These are phyloP conservation scores for Brachionus calyciflorus DNA, from an alignment of 1,140 invertebrate species.

Conservation along the genomic window DNA sequence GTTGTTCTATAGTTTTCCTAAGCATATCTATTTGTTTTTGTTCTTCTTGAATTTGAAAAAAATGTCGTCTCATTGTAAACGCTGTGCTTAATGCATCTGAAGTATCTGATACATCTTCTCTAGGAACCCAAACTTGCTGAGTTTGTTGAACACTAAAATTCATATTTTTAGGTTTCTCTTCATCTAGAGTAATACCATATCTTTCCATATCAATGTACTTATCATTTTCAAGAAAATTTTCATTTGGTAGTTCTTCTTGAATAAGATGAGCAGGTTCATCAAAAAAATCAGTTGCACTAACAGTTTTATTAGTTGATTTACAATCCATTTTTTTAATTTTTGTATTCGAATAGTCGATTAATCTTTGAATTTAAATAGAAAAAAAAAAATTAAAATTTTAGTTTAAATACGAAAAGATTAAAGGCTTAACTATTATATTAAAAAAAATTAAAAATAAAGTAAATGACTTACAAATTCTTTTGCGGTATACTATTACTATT, in stretches of 20 bases:
- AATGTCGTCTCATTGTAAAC: constrained; percentile 85
- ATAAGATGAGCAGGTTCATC: not conserved
- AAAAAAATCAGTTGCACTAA: not conserved
- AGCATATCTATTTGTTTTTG: constrained; percentile 78
- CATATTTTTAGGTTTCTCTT: not conserved
- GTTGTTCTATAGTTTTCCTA: constrained; percentile 64
- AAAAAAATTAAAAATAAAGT: not conserved
- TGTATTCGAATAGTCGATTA: not conserved
- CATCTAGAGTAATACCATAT: not conserved
- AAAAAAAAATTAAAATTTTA: not conserved
- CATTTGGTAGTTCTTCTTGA: not conserved
- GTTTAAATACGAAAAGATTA: not conserved
- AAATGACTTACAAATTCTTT: constrained; percentile 19
- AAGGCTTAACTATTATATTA: too few relatives aligned
- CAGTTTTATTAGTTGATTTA: not conserved
- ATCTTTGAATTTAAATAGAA: not conserved
- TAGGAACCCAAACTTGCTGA: constrained; percentile 28
- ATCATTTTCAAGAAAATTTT: not conserved
- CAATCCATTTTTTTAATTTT: not conserved
- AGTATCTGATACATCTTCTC: not conserved
- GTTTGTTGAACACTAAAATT: not conserved
- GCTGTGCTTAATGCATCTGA: constrained; percentile 66
- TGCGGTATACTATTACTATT: constrained; percentile 5
- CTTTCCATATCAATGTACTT: not conserved
- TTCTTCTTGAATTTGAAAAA: constrained; percentile 83